Base-by-base conservation (phyloP, 92 coral and sea anemone species). In the Parazoanthus atlanticus region DNA sequence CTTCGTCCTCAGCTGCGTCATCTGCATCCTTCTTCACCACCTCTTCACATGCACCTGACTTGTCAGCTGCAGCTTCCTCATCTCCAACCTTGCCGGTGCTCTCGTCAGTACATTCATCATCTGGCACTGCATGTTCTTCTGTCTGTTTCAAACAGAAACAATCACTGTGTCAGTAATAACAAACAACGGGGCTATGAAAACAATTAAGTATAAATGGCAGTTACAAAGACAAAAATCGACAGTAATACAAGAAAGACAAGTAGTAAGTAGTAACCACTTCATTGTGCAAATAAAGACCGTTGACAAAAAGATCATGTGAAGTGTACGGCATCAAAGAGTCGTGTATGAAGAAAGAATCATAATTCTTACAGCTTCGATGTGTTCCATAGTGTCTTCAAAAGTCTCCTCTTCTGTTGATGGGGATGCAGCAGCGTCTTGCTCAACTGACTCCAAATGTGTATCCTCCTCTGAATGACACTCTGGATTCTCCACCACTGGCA, bases 311-410 rank as follows among this genome's bases (percentile, higher is more conserved):
- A 0, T 28, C 13, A 70, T 28, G 74, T 70, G 74, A 26, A 26
- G 13, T 70, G 28, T 5, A 67, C 6, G 6, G 6, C 43, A 40
- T 40, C 43, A 40, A 40, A 1, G 43, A 12, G 19, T 52, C 19
- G 19, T 52, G 58, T 52, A 52, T 16, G 58, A 52, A 52, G 12
- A 52, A 52, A 28, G 1, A 71, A 7, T 33, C 8, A 34, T n/a
- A 36, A 34, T 29, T 70, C 78, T 67, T 84, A 84, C 87, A 8
- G 19, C n/a, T 23, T 69, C 36, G 23, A 70, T 2, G 4, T 64
- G 52, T 81, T 81, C 86, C 75, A 33, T 28, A 5, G 86, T 34
- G 32, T 65, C 86, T 82, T 64, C 58, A n/a, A 82, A 26, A 12
- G 13, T 66, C n/a, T 82, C 79, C n/a, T 82, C 79, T 75, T 75